Conservation (phyloP, 30 jellyfish, hydroid and myxozoan genomes). For the Cassiopea andromeda region DNA sequence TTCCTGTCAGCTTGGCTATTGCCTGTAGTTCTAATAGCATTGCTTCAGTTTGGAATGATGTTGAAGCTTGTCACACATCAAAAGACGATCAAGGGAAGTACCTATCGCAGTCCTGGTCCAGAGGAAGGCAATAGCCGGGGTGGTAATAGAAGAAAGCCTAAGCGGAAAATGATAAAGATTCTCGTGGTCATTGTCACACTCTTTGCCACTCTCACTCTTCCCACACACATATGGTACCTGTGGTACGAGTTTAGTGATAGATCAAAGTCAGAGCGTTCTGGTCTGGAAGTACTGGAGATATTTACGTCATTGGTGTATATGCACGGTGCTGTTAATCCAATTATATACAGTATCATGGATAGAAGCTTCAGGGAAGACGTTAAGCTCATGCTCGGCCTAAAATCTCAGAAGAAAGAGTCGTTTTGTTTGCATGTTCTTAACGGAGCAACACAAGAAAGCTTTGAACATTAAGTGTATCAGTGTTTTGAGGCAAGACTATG, state of each 20-base stretch:
- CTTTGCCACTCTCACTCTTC: slow-evolving; percentile 79
- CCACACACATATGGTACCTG: slow-evolving; percentile 77
- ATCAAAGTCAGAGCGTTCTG: slow-evolving; percentile 22
- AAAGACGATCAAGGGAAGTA: slow-evolving; percentile 60
- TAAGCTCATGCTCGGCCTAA: slow-evolving; percentile 1
- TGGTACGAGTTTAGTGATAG: slow-evolving; percentile 76
- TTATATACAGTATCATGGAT: slow-evolving; percentile 84
- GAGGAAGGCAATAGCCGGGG: neutral
- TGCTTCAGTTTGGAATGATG: slow-evolving; percentile 67
- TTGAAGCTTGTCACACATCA: slow-evolving; percentile 59
- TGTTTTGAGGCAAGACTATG: neutral
- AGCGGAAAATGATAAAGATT: slow-evolving; percentile 72
- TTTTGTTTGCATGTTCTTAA: slow-evolving; percentile 48
- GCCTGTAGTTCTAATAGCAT: slow-evolving; percentile 49
- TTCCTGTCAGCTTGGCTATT: slow-evolving; percentile 59
- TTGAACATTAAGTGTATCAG: neutral
- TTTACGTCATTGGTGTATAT: slow-evolving; percentile 77
- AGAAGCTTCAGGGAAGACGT: slow-evolving; percentile 67
- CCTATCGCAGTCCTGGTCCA: slow-evolving; percentile 16
- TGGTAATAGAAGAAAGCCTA: slow-evolving; percentile 8
- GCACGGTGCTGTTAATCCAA: slow-evolving; percentile 80
- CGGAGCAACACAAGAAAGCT: slow-evolving; percentile 61
- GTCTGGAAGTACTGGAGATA: slow-evolving; percentile 52
- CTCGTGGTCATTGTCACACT: slow-evolving; percentile 62
- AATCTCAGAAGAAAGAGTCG: slow-evolving; percentile 13